Evolutionary conservation across 2,888 invertebrate species (phyloP).

Genomic region (Biston betularia): DNA sequence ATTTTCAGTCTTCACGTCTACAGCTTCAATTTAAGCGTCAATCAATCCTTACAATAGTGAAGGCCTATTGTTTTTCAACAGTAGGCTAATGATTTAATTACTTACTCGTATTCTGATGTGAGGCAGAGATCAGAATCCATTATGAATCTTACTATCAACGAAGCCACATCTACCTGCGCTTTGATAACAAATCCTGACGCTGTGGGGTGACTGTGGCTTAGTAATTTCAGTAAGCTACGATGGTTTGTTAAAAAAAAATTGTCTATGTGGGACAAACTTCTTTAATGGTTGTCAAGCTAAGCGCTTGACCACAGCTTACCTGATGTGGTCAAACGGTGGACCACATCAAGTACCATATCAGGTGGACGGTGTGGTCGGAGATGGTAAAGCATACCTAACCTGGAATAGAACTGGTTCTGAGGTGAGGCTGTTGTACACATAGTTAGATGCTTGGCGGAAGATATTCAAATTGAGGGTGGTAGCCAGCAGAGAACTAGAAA

Average conservation of each 20-base stretch:
- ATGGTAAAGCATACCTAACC: no score
- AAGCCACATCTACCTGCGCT: conserved; percentile 29
- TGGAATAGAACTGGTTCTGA: no score
- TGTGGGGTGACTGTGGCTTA: conserved; percentile 41
- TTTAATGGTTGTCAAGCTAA: no score
- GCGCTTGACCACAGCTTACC: no score
- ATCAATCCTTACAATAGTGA: conserved; percentile 7
- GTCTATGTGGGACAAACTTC: no score
- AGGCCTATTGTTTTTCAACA: conserved; percentile 16
- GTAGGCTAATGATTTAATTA: conserved; percentile 27
- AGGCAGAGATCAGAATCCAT: conserved; percentile 19
- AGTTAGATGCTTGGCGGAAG: no score
- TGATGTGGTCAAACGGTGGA: no score
- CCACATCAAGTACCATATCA: no score
- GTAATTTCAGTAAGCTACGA: not conserved
- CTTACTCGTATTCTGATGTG: conserved; percentile 17
- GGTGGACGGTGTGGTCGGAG: no score
- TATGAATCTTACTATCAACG: conserved; percentile 23
- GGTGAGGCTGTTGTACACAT: no score
- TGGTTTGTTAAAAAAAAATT: not conserved
- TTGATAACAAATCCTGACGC: conserved; percentile 36
- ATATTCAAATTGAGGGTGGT: no score
- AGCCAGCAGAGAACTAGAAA: no score
- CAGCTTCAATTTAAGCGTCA: not conserved
- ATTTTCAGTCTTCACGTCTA: not conserved